Percentiles rank a stretch among this genome's conserved stretches.
These are phyloP conservation scores for Suillia variegata DNA, from an alignment of 2,888 invertebrate genomes.

Conservation along the genomic window DNA sequence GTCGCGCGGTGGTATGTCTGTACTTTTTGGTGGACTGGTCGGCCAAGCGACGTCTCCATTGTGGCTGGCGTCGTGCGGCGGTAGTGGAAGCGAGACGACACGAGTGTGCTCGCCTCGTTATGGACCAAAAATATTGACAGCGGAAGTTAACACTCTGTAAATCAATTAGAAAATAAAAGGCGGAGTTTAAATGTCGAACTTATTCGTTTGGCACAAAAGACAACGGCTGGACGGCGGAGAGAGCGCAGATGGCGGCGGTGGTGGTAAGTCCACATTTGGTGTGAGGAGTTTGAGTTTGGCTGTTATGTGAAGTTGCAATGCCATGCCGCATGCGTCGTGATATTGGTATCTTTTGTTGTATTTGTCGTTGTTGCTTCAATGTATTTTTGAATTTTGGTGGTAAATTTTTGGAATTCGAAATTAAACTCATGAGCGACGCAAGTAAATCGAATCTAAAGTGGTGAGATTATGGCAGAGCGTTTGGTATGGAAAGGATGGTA, in stretches of 20 bases:
- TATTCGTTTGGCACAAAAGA: constrained; percentile 6
- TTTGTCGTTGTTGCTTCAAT: background rate
- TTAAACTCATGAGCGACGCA: too few relatives aligned
- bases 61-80: too few relatives aligned
- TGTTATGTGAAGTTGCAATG: constrained; percentile 1
- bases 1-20: too few relatives aligned
- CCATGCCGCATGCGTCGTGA: constrained; percentile 16
- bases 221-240: background rate
- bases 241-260: background rate
- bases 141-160: constrained; percentile 55
- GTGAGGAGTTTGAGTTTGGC: background rate
- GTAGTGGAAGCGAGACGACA: constrained; percentile 9
- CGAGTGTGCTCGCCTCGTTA: constrained; percentile 18
- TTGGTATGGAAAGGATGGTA: too few relatives aligned
- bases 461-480: too few relatives aligned
- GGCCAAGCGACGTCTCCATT: too few relatives aligned
- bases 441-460: too few relatives aligned
- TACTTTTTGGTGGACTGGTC: too few relatives aligned
- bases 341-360: background rate
- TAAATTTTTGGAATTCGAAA: background rate
- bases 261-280: background rate
- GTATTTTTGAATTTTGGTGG: background rate
- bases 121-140: constrained; percentile 55
- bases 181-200: constrained; percentile 49
- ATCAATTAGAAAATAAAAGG: constrained; percentile 56